A percentile compares a stretch with the other conserved stretches of the same genome.
Conservation (phyloP, 2,888 invertebrate species). For the Oligia fasciuncula region DNA sequence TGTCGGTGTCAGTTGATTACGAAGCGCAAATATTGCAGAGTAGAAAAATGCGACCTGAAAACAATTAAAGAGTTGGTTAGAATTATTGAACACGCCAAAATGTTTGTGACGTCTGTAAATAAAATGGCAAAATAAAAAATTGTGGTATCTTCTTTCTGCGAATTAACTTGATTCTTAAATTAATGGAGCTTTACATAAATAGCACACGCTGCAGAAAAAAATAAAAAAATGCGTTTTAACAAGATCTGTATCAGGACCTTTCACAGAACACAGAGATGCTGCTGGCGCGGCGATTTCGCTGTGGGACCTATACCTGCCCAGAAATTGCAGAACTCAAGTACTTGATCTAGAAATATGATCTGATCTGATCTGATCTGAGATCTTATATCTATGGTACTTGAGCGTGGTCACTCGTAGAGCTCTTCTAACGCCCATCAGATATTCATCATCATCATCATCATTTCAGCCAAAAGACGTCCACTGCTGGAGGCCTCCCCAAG, state of each 20-base stretch:
- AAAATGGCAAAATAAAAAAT: neutral
- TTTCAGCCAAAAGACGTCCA: no score
- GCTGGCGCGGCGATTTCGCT: neutral
- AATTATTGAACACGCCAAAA: conserved; percentile 12
- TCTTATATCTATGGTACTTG: neutral
- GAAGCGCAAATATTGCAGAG: conserved; percentile 68
- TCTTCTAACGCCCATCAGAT: neutral
- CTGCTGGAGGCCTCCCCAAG: no score
- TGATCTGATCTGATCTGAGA: no score
- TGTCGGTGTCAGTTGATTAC: conserved; percentile 88
- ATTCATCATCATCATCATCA: neutral
- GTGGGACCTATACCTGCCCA: neutral
- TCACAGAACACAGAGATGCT: neutral
- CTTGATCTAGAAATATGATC: neutral
- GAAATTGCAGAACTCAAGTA: neutral
- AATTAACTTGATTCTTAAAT: neutral
- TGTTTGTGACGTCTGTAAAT: neutral
- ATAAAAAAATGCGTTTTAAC: neutral
- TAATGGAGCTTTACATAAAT: neutral
- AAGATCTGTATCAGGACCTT: neutral
- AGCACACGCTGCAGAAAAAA: neutral
- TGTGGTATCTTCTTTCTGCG: neutral
- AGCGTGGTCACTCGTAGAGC: no score
- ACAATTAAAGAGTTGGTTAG: conserved; percentile 29
- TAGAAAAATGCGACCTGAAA: conserved; percentile 73